Conservation (phyloP, 2,888 invertebrate genomes). For the Heteropelma amictum region DNA sequence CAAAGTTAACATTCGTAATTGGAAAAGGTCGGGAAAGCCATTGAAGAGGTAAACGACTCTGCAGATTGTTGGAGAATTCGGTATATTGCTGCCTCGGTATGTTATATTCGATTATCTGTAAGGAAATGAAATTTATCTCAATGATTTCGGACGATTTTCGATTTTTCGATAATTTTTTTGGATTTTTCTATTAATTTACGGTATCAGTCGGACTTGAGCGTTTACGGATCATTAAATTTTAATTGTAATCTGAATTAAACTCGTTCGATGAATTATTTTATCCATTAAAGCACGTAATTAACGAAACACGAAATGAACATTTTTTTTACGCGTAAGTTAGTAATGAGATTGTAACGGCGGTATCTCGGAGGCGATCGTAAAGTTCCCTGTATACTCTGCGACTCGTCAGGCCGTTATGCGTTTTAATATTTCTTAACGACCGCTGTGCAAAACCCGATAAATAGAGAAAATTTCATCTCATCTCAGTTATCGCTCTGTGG, state of each 20-base stretch:
- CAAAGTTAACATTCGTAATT: slow-evolving; percentile 82
- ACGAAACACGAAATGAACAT: not conserved
- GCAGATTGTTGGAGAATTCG: slow-evolving; percentile 81
- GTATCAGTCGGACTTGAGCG: no score
- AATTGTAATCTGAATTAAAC: no score
- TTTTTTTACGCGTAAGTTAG: not conserved
- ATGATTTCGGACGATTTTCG: not conserved
- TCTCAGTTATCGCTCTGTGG: slow-evolving; percentile 28
- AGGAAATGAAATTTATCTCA: slow-evolving; percentile 59
- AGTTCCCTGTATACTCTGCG: slow-evolving; percentile 22
- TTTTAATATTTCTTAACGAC: slow-evolving; percentile 60
- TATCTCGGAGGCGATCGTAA: slow-evolving; percentile 35
- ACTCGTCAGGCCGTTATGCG: slow-evolving; percentile 31
- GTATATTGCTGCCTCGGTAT: slow-evolving; percentile 83
- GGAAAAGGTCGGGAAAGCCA: slow-evolving; percentile 82
- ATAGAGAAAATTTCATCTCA: slow-evolving; percentile 58
- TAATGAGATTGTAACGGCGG: slow-evolving; percentile 22
- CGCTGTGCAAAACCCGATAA: slow-evolving; percentile 48
- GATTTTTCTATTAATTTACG: not conserved
- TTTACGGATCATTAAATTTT: no score
- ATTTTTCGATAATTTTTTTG: not conserved
- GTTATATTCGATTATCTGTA: slow-evolving; percentile 87
- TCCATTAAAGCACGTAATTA: no score
- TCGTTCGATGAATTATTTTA: no score
- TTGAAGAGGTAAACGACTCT: slow-evolving; percentile 79